These are phyloP conservation scores for Cricetomys ansorgei DNA, from an alignment of 2,113 vertebrate species.

Conservation along the genomic window DNA sequence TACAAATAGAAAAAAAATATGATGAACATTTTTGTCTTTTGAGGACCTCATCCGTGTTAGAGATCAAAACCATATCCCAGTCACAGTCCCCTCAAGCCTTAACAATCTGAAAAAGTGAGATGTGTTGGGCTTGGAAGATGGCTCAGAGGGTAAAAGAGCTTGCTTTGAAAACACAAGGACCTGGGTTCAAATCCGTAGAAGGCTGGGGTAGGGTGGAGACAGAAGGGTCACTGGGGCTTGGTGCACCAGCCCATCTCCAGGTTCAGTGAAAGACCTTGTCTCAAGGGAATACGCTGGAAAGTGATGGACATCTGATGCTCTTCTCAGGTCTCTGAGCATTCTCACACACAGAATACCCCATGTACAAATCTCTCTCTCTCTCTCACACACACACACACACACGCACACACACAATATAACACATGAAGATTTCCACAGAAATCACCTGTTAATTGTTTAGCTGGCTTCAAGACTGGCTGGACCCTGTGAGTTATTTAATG, in stretches of 20 bases:
- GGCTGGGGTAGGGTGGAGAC: not conserved
- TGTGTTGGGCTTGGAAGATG: not conserved
- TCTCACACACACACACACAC: not conserved
- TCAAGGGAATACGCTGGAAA: not conserved
- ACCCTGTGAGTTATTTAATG: not conserved
- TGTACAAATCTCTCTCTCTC: not conserved
- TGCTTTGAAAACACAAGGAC: not conserved
- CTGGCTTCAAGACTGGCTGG: not conserved
- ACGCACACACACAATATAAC: not conserved
- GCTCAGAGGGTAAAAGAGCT: not conserved
- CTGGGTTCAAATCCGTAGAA: not conserved
- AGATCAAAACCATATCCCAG: not conserved
- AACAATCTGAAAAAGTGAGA: not conserved
- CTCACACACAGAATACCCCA: not conserved
- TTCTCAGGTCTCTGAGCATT: not conserved
- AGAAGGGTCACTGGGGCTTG: not conserved
- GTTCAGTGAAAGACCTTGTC: not conserved
- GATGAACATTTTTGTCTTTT: slow-evolving; percentile 41
- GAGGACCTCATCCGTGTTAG: not conserved
- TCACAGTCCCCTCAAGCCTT: not conserved
- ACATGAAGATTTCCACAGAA: not conserved
- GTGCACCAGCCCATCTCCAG: not conserved
- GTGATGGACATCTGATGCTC: not conserved
- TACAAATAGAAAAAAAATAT: slow-evolving; percentile 49
- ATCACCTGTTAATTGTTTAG: slow-evolving; percentile 8